These are phyloP conservation scores for Tetramorium simillimum DNA, from an alignment of 1,140 invertebrate species.

Conservation along the genomic window DNA sequence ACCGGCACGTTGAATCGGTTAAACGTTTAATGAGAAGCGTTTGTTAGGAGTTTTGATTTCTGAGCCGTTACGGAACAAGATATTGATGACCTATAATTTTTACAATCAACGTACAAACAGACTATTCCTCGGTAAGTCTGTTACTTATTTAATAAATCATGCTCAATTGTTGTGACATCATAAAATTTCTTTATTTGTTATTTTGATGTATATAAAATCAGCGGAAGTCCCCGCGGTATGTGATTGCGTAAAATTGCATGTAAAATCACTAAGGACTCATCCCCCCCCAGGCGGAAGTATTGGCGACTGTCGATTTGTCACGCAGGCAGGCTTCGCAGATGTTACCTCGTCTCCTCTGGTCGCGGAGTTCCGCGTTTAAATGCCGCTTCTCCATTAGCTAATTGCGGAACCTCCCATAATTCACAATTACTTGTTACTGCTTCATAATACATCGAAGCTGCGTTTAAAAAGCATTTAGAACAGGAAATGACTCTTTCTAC, in stretches of 20 bases:
- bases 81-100: background rate
- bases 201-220: background rate
- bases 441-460: background rate
- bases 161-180: background rate
- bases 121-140: background rate
- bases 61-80: background rate
- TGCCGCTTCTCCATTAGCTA: conserved; percentile 33
- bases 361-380: conserved; percentile 45
- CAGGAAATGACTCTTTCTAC: background rate
- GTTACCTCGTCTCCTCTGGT: conserved; percentile 40
- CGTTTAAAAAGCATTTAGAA: background rate
- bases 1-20: background rate
- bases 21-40: background rate
- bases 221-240: background rate
- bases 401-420: conserved; percentile 6
- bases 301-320: conserved; percentile 48
- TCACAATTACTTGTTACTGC: background rate
- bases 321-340: conserved; percentile 73
- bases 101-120: background rate
- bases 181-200: background rate
- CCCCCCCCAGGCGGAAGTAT: conserved; percentile 30
- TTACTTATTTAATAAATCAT: background rate
- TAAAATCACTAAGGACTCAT: conserved; percentile 30
- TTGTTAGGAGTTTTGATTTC: background rate
- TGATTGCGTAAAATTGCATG: background rate